Conservation (phyloP, 2,797 vertebrate genomes). For the Siniperca obscura region DNA sequence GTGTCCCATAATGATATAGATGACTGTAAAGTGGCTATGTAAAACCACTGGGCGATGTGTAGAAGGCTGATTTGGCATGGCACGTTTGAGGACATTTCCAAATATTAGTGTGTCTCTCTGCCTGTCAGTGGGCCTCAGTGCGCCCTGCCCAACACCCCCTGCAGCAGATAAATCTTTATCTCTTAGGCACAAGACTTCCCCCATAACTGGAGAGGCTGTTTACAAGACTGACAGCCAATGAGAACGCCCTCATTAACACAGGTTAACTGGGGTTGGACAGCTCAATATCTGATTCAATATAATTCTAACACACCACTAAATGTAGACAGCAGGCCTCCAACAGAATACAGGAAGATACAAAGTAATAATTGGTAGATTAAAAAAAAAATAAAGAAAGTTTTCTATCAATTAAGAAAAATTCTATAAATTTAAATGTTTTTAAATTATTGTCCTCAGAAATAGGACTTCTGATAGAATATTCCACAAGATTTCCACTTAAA, state of each 20-base stretch:
- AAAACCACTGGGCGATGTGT: background rate
- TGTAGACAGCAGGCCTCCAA: background rate
- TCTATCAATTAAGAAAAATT: background rate
- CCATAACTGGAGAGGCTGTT: constrained; percentile 72
- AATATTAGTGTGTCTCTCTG: constrained; percentile 39
- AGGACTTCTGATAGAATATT: background rate
- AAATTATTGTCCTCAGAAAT: background rate
- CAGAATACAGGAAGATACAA: background rate
- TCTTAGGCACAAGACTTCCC: constrained; percentile 77
- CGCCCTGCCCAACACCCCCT: constrained; percentile 72
- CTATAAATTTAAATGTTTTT: background rate
- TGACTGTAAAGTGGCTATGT: background rate
- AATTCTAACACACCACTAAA: background rate
- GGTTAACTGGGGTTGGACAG: constrained; percentile 25
- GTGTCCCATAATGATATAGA: background rate
- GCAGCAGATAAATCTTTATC: constrained; percentile 88
- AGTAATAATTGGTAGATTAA: background rate
- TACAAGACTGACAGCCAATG: constrained; percentile 70
- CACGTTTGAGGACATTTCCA: constrained; percentile 36
- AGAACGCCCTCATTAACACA: constrained; percentile 3
- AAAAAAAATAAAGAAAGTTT: background rate
- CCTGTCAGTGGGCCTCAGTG: constrained; percentile 77
- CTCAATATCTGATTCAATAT: constrained; percentile 30
- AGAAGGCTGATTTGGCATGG: constrained; percentile 10
- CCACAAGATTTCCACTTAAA: background rate